Base-by-base conservation (phyloP, 2,113 vertebrate genomes). In the Passer montanus region DNA sequence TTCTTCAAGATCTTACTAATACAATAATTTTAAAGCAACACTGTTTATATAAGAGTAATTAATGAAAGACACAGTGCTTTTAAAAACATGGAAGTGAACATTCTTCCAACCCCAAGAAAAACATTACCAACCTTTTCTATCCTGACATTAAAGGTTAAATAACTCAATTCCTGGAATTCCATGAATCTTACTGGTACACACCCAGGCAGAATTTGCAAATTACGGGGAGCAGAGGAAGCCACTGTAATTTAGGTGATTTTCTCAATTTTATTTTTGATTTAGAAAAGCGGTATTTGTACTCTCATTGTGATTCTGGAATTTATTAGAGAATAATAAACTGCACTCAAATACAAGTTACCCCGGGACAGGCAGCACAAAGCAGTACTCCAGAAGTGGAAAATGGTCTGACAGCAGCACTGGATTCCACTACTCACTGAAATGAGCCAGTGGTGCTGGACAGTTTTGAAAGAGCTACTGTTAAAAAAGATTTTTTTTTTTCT, bases 61-160 rank as follows among this genome's bases (percentile, higher is more conserved):
- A 77, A 70, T 9, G 28, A 87, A 91, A 89, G n/a, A 66, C 43
- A 39, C 1, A 1, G 53, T 46, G 37, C 23, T 95, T 89, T 52
- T 21, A 26, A 64, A 75, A 89, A 78, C 13, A 41, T 1, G 2
- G 11, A 50, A 64, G n/a, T 27, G 31, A 93, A 62, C 35, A 21
- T 39, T 87, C 12, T 68, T 49, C 31, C 55, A 3, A 0, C 14
- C 21, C 84, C 64, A 56, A 37, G 18, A 67, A 93, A 88, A 81
- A 64, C 26, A 90, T 62, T 49, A 72, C 28, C 49, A 87, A 79
- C 33, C 28, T 92, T 78, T 95, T 66, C 60, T 89, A 58, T n/a
- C 52, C 82, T 84, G 84, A 70, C 68, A 83, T 39, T 66, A 84
- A 87, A 91, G 84, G 88, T 94, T 95, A 96, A 93, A 87, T 91